Evolutionary conservation across 2,888 invertebrate species (phyloP), one percentile per base, ranked within the genome.

Genomic region (Electrophaes corylata): DNA sequence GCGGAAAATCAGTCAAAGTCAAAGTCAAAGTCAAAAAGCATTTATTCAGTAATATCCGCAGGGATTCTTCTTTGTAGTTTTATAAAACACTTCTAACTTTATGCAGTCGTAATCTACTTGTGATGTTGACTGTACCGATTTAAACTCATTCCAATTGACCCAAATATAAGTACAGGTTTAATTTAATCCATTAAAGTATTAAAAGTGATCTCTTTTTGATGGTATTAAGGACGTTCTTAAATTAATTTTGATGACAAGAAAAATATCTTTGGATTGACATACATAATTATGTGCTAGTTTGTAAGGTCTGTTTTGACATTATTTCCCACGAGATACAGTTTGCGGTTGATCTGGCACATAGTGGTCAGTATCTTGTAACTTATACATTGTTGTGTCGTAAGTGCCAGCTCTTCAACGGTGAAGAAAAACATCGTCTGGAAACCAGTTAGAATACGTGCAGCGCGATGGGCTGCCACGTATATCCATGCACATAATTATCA

Each of bases 121-220:
- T 37, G 10, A 10, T 4, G 37, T 16, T 10, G 16, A 37, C 64
- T 64, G 62, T 59, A 16, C 37, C 33, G 35, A 11, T 52, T 51
- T 68, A 69, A 68, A 54, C 67, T 47, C 55, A 60, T 62, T 65
- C 67, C 64, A 70, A 71, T 69, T 67, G 75, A 63, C 72, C 76
- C 40, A 71, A 75, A 75, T 75, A 60, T 61, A 60, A 60, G 23
- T 54, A 71, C 73, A 67, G 70, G 72, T 74, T 74, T 64, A 50
- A 51, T 57, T 59, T 62, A 59, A 58, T 58, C 57, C 57, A 56
- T 47, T 64, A 55, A 29, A 50, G 49, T 37, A 60, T 62, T 52
- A 54, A 60, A 29, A 59, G 31, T 55, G 47, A 57, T 44, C 52
- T 66, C 49, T 56, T 54, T 51, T 23, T 12, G 37, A 50, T 56